These are phyloP conservation scores for Falcunculus frontatus DNA, from an alignment of 2,113 vertebrate genomes.

Conservation along the genomic window DNA sequence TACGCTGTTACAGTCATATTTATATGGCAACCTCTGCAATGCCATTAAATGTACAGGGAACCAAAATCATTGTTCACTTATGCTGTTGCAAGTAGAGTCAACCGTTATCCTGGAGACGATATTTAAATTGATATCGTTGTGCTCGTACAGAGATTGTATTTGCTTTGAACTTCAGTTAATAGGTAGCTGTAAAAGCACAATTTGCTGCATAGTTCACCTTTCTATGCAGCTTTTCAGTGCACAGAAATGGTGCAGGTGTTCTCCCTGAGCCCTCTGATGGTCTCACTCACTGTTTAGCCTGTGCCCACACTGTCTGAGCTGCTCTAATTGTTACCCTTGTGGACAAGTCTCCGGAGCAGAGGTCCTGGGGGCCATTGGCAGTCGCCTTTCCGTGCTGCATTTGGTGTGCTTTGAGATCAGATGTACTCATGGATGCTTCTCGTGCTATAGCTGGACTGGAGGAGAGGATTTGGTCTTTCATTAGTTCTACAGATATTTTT, in stretches of 20 bases:
- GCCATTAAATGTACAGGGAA: neutral
- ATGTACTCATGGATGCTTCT: neutral
- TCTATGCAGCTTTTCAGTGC: neutral
- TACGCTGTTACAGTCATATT: neutral
- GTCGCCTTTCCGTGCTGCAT: neutral
- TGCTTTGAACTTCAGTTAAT: neutral
- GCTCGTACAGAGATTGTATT: neutral
- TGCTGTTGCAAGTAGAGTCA: neutral
- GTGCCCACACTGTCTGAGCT: neutral
- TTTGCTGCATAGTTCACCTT: neutral
- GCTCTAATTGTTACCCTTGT: neutral
- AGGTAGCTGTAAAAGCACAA: neutral
- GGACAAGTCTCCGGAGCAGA: neutral
- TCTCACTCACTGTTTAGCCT: neutral
- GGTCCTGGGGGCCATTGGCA: neutral
- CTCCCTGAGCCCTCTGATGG: neutral
- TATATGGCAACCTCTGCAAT: neutral
- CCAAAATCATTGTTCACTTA: neutral
- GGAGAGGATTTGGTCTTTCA: neutral
- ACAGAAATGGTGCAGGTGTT: neutral
- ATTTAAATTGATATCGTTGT: neutral
- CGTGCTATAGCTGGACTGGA: neutral
- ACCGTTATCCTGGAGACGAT: neutral
- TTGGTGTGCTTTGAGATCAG: neutral
- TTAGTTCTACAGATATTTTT: neutral